phyloP scores from a whole-genome alignment of 2,797 vertebrate species.

The Rhinophrynus dorsalis region DNA sequence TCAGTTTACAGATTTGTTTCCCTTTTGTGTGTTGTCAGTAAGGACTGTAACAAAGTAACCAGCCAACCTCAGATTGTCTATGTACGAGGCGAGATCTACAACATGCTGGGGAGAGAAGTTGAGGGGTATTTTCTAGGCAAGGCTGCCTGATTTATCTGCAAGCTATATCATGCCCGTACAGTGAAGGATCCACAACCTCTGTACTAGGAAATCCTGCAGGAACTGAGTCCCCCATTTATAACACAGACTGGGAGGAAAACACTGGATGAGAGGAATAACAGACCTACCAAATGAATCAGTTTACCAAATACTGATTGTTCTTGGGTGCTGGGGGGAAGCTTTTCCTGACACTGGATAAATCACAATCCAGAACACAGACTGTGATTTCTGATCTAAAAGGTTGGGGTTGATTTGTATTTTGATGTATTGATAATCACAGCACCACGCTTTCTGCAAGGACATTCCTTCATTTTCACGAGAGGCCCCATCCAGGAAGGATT shows the following conservation, averaged over 20 bases:
- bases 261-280: not conserved
- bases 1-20: not conserved
- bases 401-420: not conserved
- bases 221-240: not conserved
- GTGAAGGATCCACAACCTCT: not conserved
- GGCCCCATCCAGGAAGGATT: slow-evolving; percentile 1
- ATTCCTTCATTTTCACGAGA: not conserved
- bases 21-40: not conserved
- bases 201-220: slow-evolving; percentile 1
- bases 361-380: not conserved
- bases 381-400: not conserved
- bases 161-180: not conserved
- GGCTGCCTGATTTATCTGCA: not conserved
- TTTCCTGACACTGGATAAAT: not conserved
- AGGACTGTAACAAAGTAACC: not conserved
- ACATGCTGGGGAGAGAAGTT: slow-evolving; percentile 23
- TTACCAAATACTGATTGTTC: not conserved
- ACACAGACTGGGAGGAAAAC: not conserved
- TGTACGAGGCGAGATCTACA: not conserved
- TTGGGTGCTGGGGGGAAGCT: not conserved
- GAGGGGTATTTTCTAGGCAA: not conserved
- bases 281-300: not conserved
- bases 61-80: too few species aligned
- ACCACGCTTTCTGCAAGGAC: not conserved
- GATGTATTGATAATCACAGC: not conserved